These are phyloP conservation scores for Drosophila hydei DNA, from an alignment of 1,140 invertebrate species.

Conservation along the genomic window DNA sequence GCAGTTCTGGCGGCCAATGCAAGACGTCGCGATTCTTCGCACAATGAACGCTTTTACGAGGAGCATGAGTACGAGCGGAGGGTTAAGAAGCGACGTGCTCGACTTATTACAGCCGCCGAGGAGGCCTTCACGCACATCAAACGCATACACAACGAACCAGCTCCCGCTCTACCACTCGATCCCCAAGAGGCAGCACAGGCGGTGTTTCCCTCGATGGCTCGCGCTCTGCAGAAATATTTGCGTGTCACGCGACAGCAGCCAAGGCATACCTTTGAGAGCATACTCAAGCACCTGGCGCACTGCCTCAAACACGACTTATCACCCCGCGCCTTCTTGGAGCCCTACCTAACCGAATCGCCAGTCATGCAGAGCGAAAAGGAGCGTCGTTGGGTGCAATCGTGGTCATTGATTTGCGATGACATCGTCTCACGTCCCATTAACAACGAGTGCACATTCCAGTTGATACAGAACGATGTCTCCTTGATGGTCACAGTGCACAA, in stretches of 20 bases:
- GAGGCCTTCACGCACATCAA: slow-evolving; percentile 99
- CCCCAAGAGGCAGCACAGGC: slow-evolving; percentile 98
- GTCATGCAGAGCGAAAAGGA: slow-evolving; percentile 93
- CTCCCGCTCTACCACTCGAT: slow-evolving; percentile 91
- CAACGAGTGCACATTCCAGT: slow-evolving; percentile 93
- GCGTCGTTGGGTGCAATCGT: slow-evolving; percentile 91
- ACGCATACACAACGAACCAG: slow-evolving; percentile 88
- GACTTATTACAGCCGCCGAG: slow-evolving; percentile 96
- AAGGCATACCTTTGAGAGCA: slow-evolving; percentile 96
- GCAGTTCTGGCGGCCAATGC: slow-evolving; percentile 89
- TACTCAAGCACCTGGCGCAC: slow-evolving; percentile 92
- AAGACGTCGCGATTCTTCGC: slow-evolving; percentile 92
- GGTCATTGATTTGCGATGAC: slow-evolving; percentile 96
- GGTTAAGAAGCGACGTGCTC: slow-evolving; percentile 94
- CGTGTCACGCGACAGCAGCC: slow-evolving; percentile 97
- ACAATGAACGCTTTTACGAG: slow-evolving; percentile 98
- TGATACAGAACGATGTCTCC: slow-evolving; percentile 96
- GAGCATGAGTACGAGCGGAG: slow-evolving; percentile 98
- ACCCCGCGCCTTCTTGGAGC: slow-evolving; percentile 96
- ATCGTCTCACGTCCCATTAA: slow-evolving; percentile 93
- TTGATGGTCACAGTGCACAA: slow-evolving; percentile 93
- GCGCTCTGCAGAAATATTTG: slow-evolving; percentile 97
- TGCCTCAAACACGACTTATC: slow-evolving; percentile 96
- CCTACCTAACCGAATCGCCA: slow-evolving; percentile 91
- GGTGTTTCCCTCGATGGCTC: slow-evolving; percentile 97